These are phyloP conservation scores for Oophaga pumilio DNA, from an alignment of 2,113 vertebrate species.

Conservation along the genomic window DNA sequence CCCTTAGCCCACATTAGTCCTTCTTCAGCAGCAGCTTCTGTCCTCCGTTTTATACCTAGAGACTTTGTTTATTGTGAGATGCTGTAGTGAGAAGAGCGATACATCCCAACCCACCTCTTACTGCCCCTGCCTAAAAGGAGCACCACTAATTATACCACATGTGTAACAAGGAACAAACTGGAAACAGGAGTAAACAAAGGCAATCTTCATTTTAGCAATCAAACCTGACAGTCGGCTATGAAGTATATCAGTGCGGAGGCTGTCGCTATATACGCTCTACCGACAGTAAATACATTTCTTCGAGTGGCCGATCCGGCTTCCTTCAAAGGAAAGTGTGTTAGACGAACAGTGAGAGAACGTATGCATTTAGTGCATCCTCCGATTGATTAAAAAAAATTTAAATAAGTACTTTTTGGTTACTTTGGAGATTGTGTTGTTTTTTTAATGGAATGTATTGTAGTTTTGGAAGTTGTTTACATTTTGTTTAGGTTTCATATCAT, in stretches of 20 bases:
- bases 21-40: constrained; percentile 2
- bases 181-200: constrained; percentile 12
- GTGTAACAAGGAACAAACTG: constrained; percentile 34
- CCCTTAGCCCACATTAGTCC: constrained; percentile 3
- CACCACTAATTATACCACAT: constrained; percentile 32
- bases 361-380: no score
- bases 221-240: background rate
- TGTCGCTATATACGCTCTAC: background rate
- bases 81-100: constrained; percentile 40
- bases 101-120: constrained; percentile 10
- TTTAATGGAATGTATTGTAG: no score
- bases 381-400: no score
- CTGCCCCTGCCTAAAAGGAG: constrained; percentile 25
- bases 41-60: constrained; percentile 10
- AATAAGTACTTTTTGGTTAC: no score
- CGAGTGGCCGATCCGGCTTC: background rate
- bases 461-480: no score
- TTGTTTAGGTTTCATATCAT: no score
- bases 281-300: background rate
- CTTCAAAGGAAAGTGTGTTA: no score
- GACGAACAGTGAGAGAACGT: no score
- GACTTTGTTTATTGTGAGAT: constrained; percentile 48
- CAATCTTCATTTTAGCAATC: constrained; percentile 5
- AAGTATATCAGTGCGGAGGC: background rate
- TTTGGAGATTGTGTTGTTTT: no score